These are phyloP conservation scores for Nymphalis io DNA, from an alignment of 1,140 invertebrate genomes.

Conservation along the genomic window DNA sequence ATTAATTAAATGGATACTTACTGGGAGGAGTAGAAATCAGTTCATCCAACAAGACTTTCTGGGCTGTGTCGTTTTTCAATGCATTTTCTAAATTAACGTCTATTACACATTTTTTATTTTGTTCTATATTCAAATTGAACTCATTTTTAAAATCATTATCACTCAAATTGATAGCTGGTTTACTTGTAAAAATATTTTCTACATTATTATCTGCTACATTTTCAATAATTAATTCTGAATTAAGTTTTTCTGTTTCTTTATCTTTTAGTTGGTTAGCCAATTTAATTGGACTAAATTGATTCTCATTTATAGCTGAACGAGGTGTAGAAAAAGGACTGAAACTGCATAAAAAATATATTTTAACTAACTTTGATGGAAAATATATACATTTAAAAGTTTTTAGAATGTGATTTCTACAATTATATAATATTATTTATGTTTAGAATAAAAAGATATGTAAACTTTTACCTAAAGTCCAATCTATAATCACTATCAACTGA, in stretches of 20 bases:
- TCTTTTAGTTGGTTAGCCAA: slow-evolving; percentile 23
- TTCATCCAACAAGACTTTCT: slow-evolving; percentile 54
- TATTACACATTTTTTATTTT: slow-evolving; percentile 50
- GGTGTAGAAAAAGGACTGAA: slow-evolving; percentile 67
- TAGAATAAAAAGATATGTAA: not conserved
- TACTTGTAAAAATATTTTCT: slow-evolving; percentile 11
- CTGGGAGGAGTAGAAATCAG: slow-evolving; percentile 58
- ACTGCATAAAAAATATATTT: slow-evolving; percentile 38
- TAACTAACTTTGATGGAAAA: not conserved
- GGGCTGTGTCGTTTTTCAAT: slow-evolving; percentile 51
- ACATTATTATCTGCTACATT: slow-evolving; percentile 13
- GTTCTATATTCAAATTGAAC: not conserved
- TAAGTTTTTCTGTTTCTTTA: slow-evolving; percentile 15
- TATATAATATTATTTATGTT: not conserved
- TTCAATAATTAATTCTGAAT: not conserved
- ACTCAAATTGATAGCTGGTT: not conserved
- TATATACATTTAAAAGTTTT: no score
- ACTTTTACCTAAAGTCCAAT: slow-evolving; percentile 59
- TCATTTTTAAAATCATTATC: not conserved
- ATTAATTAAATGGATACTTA: slow-evolving; percentile 42
- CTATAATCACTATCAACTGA: slow-evolving; percentile 59
- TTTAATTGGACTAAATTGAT: slow-evolving; percentile 48
- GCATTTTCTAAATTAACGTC: slow-evolving; percentile 65
- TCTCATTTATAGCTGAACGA: slow-evolving; percentile 47
- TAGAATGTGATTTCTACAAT: no score